phyloP scores from a whole-genome alignment of 1,140 invertebrate genomes.

The Daktulosphaira vitifoliae region DNA sequence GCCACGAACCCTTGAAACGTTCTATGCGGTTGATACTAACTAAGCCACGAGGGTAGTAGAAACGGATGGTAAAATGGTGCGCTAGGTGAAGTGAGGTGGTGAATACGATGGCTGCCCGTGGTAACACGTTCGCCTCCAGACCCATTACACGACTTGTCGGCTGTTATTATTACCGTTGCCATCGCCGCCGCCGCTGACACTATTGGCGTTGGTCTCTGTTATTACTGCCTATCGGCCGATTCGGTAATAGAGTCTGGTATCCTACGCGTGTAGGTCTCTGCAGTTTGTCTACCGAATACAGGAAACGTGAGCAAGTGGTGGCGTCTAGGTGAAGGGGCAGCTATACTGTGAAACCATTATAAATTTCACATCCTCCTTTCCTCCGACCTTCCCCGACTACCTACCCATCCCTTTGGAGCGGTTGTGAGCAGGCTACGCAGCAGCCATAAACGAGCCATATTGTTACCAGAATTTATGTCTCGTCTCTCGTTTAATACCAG shows the following conservation, averaged over 20 bases:
- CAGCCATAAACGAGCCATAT: not conserved
- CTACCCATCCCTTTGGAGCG: not conserved
- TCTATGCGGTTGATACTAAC: not conserved
- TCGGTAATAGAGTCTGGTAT: slow-evolving; percentile 4
- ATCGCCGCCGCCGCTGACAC: not conserved
- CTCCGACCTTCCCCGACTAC: not conserved
- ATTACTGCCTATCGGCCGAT: too few species aligned
- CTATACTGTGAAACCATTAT: slow-evolving; percentile 1
- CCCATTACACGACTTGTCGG: slow-evolving; percentile 6
- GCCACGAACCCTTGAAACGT: too few species aligned
- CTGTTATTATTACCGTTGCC: slow-evolving; percentile 10
- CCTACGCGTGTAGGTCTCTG: not conserved
- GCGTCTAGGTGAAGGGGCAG: not conserved
- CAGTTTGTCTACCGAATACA: not conserved
- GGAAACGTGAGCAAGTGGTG: too few species aligned
- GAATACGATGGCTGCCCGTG: not conserved
- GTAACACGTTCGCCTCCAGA: slow-evolving; percentile 1
- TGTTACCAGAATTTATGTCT: slow-evolving; percentile 9
- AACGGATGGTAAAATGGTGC: too few species aligned
- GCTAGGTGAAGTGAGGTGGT: too few species aligned
- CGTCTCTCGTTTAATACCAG: not conserved
- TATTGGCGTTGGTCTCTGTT: too few species aligned
- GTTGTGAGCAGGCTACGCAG: not conserved
- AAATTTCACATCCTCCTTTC: not conserved
- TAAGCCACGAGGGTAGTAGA: too few species aligned